Base-by-base conservation (phyloP, 2,113 vertebrate genomes). In the Nothoprocta pentlandii region DNA sequence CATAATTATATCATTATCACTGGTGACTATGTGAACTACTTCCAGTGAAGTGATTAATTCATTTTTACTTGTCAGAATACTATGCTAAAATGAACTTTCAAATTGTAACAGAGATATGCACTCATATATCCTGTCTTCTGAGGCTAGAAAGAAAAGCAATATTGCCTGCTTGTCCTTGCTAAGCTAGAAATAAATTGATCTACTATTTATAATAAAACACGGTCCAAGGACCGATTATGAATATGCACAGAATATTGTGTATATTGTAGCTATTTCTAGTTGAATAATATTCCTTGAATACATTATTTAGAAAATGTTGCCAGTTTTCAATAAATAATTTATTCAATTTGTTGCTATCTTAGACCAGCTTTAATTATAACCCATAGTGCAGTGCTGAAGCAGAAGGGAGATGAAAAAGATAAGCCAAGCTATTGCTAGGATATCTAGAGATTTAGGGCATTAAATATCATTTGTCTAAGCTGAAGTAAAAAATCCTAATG, bases 361-460 rank as follows among this genome's bases (percentile, higher is more conserved):
- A 90, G 51, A 63, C 64, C 51, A 71, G 51, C 51, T 92, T 94
- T 94, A 94, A 90, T 94, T 93, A 90, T 94, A 92, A 93, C 25
- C n/a, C 21, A 3, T 28, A 90, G n/a, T 23, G 16, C 42, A 64
- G 39, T 51, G 62, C 73, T 86, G 66, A 75, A 80, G 44, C 69
- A 92, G 49, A 39, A 75, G 28, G 67, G n/a, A 87, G 34, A 93
- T 78, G 51, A 89, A 90, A 86, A 94, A 61, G 71, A 81, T 88
- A 93, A 93, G 9, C 42, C 25, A 25, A 88, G 14, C 7, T 90
- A 63, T 42, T 93, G n/a, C 73, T 78, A 42, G 19, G 51, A 46
- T 86, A 77, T 59, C 26, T 79, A 56, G 80, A 95, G 34, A 85
- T 71, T 80, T 26, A 34, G 17, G 51, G 32, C 46, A 90, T 74